Evolutionary conservation across 2,797 vertebrate genomes (phyloP).

Genomic region (Hydrophis major): DNA sequence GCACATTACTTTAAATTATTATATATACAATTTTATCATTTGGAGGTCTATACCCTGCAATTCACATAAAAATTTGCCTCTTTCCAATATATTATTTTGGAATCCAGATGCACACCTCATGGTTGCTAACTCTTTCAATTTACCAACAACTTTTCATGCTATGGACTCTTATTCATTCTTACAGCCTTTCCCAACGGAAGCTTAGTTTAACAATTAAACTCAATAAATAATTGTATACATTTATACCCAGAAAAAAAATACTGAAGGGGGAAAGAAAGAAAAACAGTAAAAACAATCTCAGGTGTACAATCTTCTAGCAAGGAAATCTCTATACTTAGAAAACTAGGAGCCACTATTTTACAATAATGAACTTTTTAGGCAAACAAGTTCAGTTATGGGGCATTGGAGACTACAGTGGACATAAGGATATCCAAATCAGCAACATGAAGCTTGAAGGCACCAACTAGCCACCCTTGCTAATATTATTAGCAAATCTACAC

Average conservation of each 20-base stretch:
- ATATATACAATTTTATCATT: not conserved
- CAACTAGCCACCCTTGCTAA: not conserved
- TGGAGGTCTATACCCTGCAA: not conserved
- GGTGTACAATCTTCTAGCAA: not conserved
- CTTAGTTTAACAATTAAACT: not conserved
- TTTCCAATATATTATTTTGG: not conserved
- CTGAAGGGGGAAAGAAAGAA: not conserved
- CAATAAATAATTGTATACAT: not conserved
- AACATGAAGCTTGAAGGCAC: not conserved
- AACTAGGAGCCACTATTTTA: not conserved
- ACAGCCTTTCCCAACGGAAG: not conserved
- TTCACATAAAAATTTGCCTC: not conserved
- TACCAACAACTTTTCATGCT: not conserved
- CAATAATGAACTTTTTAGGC: not conserved
- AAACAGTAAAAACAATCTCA: not conserved
- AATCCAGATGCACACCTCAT: not conserved
- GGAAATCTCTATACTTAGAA: not conserved
- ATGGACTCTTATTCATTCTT: not conserved
- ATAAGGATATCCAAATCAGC: not conserved
- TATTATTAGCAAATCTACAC: not conserved
- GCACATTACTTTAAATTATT: not conserved
- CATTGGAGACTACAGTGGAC: not conserved
- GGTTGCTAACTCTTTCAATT: not conserved
- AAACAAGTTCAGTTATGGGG: not conserved
- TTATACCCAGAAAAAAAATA: not conserved